Percentiles rank a stretch among this genome's conserved stretches.
phyloP scores from a whole-genome alignment of 2,888 invertebrate species.

The Pristionchus mayeri region DNA sequence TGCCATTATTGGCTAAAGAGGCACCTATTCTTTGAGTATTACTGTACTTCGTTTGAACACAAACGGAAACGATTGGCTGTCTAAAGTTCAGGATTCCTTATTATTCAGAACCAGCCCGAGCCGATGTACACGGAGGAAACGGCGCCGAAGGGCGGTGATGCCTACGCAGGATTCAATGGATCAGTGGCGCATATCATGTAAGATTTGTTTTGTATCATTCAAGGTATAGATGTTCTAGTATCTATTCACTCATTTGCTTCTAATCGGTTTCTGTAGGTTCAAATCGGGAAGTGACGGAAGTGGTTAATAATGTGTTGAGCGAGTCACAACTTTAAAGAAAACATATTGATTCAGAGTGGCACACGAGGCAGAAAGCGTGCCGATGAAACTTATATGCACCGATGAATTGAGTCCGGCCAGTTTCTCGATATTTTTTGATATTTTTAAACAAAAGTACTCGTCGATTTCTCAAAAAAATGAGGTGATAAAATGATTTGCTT shows the following conservation, averaged over 20 bases:
- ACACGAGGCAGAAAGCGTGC: constrained; percentile 20
- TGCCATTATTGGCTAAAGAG: background rate
- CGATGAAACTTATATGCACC: constrained; percentile 28
- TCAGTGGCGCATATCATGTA: constrained; percentile 47
- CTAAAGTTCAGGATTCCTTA: no score
- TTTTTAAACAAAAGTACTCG: background rate
- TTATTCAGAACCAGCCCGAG: constrained; percentile 24
- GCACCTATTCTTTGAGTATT: background rate
- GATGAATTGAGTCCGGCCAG: background rate
- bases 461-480: background rate
- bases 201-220: background rate
- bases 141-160: constrained; percentile 2
- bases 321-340: no score
- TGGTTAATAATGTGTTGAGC: no score
- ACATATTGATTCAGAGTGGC: constrained; percentile 1
- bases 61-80: no score
- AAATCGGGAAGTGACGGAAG: no score
- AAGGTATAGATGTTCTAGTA: no score
- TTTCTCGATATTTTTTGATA: background rate
- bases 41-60: background rate
- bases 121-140: constrained; percentile 59
- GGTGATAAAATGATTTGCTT: background rate
- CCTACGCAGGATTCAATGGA: constrained; percentile 25
- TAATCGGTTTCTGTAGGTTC: no score
- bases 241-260: no score